Evolutionary conservation across 1,140 invertebrate genomes (phyloP), one percentile per base, ranked within the genome.

Genomic region (Calephelis virginiensis): DNA sequence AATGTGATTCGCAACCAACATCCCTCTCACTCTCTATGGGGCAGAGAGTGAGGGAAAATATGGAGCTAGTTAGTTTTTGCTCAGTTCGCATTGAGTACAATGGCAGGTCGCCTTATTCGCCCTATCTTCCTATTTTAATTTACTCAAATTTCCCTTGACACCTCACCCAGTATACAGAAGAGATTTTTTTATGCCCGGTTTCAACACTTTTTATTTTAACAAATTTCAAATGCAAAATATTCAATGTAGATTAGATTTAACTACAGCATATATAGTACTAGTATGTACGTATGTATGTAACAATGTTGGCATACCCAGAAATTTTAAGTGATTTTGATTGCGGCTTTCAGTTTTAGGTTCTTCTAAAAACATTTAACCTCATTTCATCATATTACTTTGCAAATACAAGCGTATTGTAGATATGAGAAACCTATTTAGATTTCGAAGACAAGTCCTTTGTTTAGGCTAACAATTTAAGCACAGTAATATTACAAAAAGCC

Each of bases 61-160:
- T 75, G 69, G 75, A 86, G 85, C 83, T 85, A 88, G 82, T 86
- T 88, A 88, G 85, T 82, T 81, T 79, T 79, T 75, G 71, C 77
- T 76, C 72, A 79, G 75, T 68, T 76, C 75, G 78, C 78, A 80
- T 74, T 74, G 77, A 76, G 69, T 69, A 85, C 83, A 87, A 86
- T 78, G 74, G 75, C 72, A 66, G 71, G 69, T 75, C 77, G 72
- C 81, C 86, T 86, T 85, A 90, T 90, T 90, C 85, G 85, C 81
- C 75, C 77, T 84, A 87, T 89, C 86, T 86, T 90, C 85, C 88
- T 89, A 89, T 89, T 89, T 90, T 88, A 90, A 90, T 90, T 90
- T 90, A 89, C 80, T 87, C 82, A 87, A 90, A 90, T 90, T 90
- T 90, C 86, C 88, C 88, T 81, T 88, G 86, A 90, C 88, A 90